Evolutionary conservation across 2,797 vertebrate species (phyloP).

Genomic region (Cyclura pinguis): DNA sequence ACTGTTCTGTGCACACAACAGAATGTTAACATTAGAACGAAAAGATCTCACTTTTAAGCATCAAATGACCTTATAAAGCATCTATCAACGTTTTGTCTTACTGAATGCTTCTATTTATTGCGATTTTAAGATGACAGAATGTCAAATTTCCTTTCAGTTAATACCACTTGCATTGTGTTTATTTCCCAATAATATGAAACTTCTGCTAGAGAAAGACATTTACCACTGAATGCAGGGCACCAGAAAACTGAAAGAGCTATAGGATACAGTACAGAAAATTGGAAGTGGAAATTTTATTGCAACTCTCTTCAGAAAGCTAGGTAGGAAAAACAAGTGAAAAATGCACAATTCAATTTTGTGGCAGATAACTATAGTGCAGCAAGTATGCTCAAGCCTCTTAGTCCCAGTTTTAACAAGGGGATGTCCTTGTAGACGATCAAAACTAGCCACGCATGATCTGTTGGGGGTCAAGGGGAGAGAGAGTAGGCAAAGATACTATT

Average conservation of each 20-base stretch:
- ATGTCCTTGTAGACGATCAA: neutral
- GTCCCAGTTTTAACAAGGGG: neutral
- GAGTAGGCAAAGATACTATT: neutral
- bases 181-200: neutral
- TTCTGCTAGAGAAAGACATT: neutral
- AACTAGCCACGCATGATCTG: neutral
- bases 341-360: neutral
- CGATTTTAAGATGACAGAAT: constrained; percentile 11
- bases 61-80: neutral
- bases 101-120: neutral
- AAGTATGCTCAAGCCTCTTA: neutral
- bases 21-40: neutral
- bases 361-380: neutral
- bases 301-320: neutral
- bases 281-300: neutral
- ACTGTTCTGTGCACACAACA: neutral
- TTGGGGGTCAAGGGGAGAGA: neutral
- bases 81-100: neutral
- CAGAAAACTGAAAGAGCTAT: neutral
- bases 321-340: neutral
- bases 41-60: constrained; percentile 7
- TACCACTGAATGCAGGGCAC: neutral
- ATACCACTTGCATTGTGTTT: neutral
- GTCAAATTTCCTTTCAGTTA: neutral
- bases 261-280: neutral